Base-by-base conservation (phyloP, 2,888 invertebrate genomes). In the Osmoderma eremita region DNA sequence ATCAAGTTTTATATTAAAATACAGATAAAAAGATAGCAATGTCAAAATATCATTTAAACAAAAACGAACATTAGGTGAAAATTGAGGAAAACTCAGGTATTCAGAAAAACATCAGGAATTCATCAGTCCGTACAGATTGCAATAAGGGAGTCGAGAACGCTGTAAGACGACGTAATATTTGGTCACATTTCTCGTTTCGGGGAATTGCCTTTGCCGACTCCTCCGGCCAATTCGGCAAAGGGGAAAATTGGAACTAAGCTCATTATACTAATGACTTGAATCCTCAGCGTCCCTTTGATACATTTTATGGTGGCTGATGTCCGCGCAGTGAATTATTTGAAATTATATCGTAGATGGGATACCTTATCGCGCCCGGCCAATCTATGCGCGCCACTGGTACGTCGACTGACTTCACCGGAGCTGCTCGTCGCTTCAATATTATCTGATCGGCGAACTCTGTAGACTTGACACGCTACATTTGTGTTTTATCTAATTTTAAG, bases 61-160 rank as follows among this genome's bases (percentile, higher is more conserved):
- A 20, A 24, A 12, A 13, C 24, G 24, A 22, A 58, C 24, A 42
- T 42, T 17, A 74, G n/a, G 73, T 69, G 72, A 73, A 71, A 76
- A 76, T 72, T 73, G 71, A 12, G n/a, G 53, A 18, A 39, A 53
- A 17, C 38, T 53, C 18, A 70, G 72, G 75, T 72, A 75, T 76
- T 78, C 78, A 79, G 77, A 79, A 79, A 78, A 76, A 73, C 79
- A 79, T 79, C 78, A 80, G 78, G 77, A 78, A 79, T 78, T 78
- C 79, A 79, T 80, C 79, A 80, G 78, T 72, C 71, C 73, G 70
- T 76, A 74, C 74, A 76, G 74, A 74, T 76, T 73, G 74, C 75
- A 70, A 72, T 74, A 75, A 73, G 72, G 73, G 70, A 72, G 68
- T 70, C 49, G 24, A 22, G 69, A 50, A 62, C 68, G 71, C 69